phyloP scores from a whole-genome alignment of 2,113 vertebrate genomes.

The Phoxinus phoxinus region DNA sequence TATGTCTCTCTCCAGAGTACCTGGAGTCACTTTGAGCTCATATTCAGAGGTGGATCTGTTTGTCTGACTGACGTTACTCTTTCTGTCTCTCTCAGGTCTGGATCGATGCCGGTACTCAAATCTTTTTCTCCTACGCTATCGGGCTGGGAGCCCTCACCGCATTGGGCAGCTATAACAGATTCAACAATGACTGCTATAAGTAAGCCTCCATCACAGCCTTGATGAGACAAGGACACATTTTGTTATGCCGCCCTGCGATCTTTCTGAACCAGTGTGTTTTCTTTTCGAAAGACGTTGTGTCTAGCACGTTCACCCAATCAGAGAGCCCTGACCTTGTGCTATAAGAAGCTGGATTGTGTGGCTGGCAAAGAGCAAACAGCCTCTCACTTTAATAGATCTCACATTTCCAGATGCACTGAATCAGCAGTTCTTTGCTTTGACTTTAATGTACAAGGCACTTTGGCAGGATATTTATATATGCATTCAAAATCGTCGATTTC shows the following conservation, averaged over 20 bases:
- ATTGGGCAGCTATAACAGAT: conserved; percentile 83
- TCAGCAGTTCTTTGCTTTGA: conserved; percentile 6
- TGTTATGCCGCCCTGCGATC: neutral
- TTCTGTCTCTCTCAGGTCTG: conserved; percentile 73
- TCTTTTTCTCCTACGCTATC: conserved; percentile 84
- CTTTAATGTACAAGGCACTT: neutral
- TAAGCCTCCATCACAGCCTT: conserved; percentile 57
- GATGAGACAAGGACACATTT: neutral
- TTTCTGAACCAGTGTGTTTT: neutral
- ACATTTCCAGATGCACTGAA: neutral
- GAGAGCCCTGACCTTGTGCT: neutral
- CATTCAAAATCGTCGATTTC: neutral
- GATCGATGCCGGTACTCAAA: conserved; percentile 82
- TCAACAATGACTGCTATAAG: conserved; percentile 86
- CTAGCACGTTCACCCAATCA: neutral
- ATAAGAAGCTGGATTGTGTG: conserved; percentile 38
- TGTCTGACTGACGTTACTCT: neutral
- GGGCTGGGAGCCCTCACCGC: conserved; percentile 82
- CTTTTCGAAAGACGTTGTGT: neutral
- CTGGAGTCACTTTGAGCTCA: neutral
- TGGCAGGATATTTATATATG: neutral
- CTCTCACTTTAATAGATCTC: conserved; percentile 8
- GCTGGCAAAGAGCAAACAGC: neutral
- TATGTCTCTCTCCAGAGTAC: conserved; percentile 36
- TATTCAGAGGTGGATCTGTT: neutral